These are phyloP conservation scores for Chelonus insularis DNA, from an alignment of 1,140 invertebrate species.

Conservation along the genomic window DNA sequence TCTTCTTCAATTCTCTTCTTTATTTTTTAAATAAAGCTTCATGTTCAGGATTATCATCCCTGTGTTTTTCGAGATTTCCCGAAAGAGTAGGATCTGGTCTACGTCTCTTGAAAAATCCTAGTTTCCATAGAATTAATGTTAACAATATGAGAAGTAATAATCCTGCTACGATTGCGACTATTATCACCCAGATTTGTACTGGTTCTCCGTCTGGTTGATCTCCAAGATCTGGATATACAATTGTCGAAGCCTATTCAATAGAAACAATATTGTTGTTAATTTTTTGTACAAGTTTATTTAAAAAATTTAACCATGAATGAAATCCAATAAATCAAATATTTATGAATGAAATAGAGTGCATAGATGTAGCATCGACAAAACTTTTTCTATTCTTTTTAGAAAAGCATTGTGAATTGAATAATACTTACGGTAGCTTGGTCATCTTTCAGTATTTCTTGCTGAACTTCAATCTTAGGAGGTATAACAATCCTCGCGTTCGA, in stretches of 20 bases:
- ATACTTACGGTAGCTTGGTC: slow-evolving; percentile 64
- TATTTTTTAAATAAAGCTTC: slow-evolving; percentile 56
- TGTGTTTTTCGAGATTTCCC: slow-evolving; percentile 79
- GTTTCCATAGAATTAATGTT: slow-evolving; percentile 78
- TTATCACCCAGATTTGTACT: slow-evolving; percentile 81
- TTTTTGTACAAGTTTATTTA: too few relatives aligned
- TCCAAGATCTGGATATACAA: slow-evolving; percentile 76
- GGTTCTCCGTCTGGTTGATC: slow-evolving; percentile 69
- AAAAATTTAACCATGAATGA: too few relatives aligned
- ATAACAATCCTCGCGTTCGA: slow-evolving; percentile 77
- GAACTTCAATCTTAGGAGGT: slow-evolving; percentile 70
- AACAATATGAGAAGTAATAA: slow-evolving; percentile 77
- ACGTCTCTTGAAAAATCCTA: slow-evolving; percentile 87
- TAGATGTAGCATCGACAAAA: too few relatives aligned
- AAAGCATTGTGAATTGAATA: slow-evolving; percentile 24
- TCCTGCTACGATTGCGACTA: slow-evolving; percentile 77
- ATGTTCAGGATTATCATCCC: slow-evolving; percentile 65
- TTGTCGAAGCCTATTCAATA: slow-evolving; percentile 72
- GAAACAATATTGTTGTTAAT: too few relatives aligned
- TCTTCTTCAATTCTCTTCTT: slow-evolving; percentile 10
- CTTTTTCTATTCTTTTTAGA: too few relatives aligned
- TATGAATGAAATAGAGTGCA: too few relatives aligned
- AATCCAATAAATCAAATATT: too few relatives aligned
- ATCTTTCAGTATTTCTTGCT: slow-evolving; percentile 70
- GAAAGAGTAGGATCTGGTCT: slow-evolving; percentile 78